phyloP scores from a whole-genome alignment of 2,888 invertebrate species.

The Leucoma salicis region DNA sequence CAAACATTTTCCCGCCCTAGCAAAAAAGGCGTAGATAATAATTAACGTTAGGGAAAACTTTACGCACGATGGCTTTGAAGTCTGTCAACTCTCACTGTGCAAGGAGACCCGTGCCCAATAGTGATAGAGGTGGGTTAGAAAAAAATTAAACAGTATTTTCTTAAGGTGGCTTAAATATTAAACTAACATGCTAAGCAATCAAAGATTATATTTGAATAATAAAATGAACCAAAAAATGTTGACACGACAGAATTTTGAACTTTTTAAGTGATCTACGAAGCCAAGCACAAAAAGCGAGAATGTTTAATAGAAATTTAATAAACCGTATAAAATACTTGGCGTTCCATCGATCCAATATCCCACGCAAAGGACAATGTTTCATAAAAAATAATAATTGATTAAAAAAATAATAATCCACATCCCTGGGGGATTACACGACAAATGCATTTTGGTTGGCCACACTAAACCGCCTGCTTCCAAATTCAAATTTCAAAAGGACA shows the following conservation, averaged over 20 bases:
- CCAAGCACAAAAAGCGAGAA: slow-evolving; percentile 38
- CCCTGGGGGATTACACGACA: slow-evolving; percentile 80
- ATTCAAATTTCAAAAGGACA: slow-evolving; percentile 57
- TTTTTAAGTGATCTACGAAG: slow-evolving; percentile 7
- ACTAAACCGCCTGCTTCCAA: slow-evolving; percentile 63
- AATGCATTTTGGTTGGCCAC: slow-evolving; percentile 79
- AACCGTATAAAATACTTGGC: slow-evolving; percentile 52
- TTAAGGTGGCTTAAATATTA: no score
- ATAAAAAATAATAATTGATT: slow-evolving; percentile 65
- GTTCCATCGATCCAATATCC: slow-evolving; percentile 54
- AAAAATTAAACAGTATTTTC: no score
- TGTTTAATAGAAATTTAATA: slow-evolving; percentile 66
- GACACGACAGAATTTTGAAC: not conserved
- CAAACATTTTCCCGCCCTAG: no score
- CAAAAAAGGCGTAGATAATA: no score
- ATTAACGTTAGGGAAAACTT: no score
- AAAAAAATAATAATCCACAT: slow-evolving; percentile 68
- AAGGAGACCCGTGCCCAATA: no score
- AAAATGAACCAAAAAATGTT: no score
- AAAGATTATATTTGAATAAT: no score
- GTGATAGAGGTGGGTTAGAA: no score
- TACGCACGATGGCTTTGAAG: no score
- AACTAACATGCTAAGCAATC: no score
- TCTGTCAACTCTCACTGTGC: no score
- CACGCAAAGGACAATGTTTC: slow-evolving; percentile 59